Evolutionary conservation across 2,113 vertebrate species (phyloP).

Genomic region (Lycaon pictus): DNA sequence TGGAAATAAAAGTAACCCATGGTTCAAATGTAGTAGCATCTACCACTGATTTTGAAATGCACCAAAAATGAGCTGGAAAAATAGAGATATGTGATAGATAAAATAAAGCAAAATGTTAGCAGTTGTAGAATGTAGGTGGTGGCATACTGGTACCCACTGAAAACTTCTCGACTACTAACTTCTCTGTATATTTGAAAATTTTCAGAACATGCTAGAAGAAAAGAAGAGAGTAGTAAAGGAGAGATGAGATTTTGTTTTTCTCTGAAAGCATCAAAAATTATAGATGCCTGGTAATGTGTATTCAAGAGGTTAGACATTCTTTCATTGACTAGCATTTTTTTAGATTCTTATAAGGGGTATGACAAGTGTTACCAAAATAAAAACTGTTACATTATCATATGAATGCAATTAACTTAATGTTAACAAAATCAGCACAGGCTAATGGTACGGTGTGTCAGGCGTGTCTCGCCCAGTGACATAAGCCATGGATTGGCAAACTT

Average conservation of each 20-base stretch:
- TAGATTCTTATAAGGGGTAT: neutral
- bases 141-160: neutral
- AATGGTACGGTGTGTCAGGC: neutral
- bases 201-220: neutral
- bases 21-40: neutral
- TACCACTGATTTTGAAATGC: slow-evolving; percentile 10
- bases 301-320: neutral
- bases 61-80: neutral
- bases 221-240: neutral
- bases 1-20: neutral
- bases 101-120: neutral
- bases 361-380: neutral
- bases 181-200: neutral
- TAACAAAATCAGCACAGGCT: neutral
- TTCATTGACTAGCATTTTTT: neutral
- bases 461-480: neutral
- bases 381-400: neutral
- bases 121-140: neutral
- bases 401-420: neutral
- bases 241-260: neutral
- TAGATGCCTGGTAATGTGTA: neutral
- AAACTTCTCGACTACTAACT: neutral
- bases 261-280: neutral
- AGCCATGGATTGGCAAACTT: neutral
- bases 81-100: neutral